A percentile compares a stretch with the other conserved stretches of the same genome.
Evolutionary conservation across 2,113 vertebrate genomes (phyloP).

Genomic region (Ammodramus savannarum): DNA sequence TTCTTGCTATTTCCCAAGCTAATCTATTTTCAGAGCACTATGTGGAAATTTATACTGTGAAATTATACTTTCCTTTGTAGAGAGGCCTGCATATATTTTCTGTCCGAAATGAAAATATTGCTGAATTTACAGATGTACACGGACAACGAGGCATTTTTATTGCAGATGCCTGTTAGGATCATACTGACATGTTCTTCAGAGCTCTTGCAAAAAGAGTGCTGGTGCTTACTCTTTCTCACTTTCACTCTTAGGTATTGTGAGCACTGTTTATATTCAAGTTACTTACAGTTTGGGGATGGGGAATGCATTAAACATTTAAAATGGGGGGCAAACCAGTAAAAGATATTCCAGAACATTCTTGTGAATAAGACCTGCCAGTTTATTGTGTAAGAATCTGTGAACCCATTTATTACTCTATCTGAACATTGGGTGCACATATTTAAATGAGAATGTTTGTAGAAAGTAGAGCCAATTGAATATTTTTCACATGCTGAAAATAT

Average conservation of each 20-base stretch:
- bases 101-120: constrained; percentile 3
- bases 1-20: not conserved
- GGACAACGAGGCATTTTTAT: not conserved
- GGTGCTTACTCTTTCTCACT: constrained; percentile 8
- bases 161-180: not conserved
- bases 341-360: constrained; percentile 30
- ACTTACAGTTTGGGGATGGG: constrained; percentile 28
- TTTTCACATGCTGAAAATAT: not conserved
- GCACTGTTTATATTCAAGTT: constrained; percentile 40
- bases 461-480: not conserved
- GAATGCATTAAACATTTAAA: constrained; percentile 46
- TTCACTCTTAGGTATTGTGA: constrained; percentile 31
- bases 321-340: not conserved
- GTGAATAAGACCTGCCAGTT: constrained; percentile 42
- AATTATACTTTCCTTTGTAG: constrained; percentile 17
- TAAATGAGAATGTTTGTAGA: not conserved
- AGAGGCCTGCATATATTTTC: constrained; percentile 34
- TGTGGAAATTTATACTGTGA: not conserved
- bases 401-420: constrained; percentile 12
- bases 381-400: constrained; percentile 11
- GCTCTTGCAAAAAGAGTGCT: not conserved
- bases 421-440: not conserved
- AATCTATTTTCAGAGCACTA: not conserved
- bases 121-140: constrained; percentile 16
- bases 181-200: constrained; percentile 43